Base-by-base conservation (phyloP, 30 jellyfish, hydroid and myxozoan species). In the Aurelia sp. region DNA sequence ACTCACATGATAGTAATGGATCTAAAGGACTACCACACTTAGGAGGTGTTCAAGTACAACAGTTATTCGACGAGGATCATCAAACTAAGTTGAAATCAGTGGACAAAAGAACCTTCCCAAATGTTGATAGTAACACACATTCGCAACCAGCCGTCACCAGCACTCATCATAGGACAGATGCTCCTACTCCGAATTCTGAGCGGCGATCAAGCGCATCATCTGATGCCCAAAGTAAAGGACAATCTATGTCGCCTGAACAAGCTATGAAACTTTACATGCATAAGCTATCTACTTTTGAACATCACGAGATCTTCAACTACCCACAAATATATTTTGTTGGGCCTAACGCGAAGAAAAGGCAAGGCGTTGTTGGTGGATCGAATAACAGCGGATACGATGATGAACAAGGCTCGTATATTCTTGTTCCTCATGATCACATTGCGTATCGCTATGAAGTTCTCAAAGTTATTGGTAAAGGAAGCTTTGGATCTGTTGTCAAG, bases 281-380 rank as follows among this genome's bases (percentile, higher is more conserved):
- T 82, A 92, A 92, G 85, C 74, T 92, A 17, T 60, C 98, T 3
- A 86, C 98, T n/a, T 92, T 92, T 66, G 98, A 92, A 72, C 98
- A 92, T 70, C 98, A 92, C 78, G 98, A 92, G 83, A 81, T 92
- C 15, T 92, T 92, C 91, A 92, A 92, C 62, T 86, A 88, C 71
- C 96, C 98, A 31, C 98, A 92, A 51, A 78, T 92, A 53, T 92
- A 84, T 66, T 92, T 92, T 64, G 98, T 92, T 69, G 98, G 98
- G 79, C 98, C 96, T 70, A 92, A 86, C 86, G 90, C 98, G 76
- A 92, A 92, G 86, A 92, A 92, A 68, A 85, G 98, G 53, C 98
- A 86, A 64, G 98, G 98, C 17, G 96, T 86, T 50, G 98, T 92
- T 60, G 98, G 98, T 63, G 98, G 98, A n/a, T 47, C 97, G 22